Evolutionary conservation across 2,797 vertebrate genomes (phyloP), one percentile per base, ranked within the genome.

Genomic region (Darevskia mixta): DNA sequence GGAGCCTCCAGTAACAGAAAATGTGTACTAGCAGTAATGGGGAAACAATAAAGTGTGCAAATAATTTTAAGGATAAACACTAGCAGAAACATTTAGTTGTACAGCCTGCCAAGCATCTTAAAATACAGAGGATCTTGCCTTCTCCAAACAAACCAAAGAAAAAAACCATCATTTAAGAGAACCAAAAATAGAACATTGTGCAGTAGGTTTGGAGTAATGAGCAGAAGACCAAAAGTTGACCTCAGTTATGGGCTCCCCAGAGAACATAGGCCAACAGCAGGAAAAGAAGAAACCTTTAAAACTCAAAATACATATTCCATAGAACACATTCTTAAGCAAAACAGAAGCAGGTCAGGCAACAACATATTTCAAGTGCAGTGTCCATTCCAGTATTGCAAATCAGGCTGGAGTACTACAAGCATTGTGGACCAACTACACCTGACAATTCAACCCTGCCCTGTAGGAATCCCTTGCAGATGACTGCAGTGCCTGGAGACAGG

Each of bases 91-190:
- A 13, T 55, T 27, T 6, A 0, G 66, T 85, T 87, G 69, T 27
- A 76, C 45, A 86, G 35, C 8, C 71, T 72, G 80, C 69, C 90
- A 85, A 58, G 75, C 17, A 1, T 43, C 20, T 76, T 75, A 69
- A 89, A 49, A 55, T 90, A 79, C 77, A 71, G 87, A 91, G 88
- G 29, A 45, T 86, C 61, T 92, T 91, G 29, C 27, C 90, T 49
- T 27, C 61, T 88, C 58, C 72, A 88, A 73, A 76, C 43, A 69
- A 82, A 2, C 17, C 23, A 72, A 71, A 17, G 85, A 88, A 2
- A 69, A 89, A n/a, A 61, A 86, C 69, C 25, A 79, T 79, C 73
- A 73, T 61, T 79, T 79, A 79, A 15, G 25, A 27, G 38, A 35
- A 85, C 83, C 38, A 61, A 64, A 85, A 85, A 0, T 4, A 8